A percentile compares a stretch with the other conserved stretches of the same genome.
Conservation (phyloP, 2,113 vertebrate genomes). For the Oriolus oriolus region DNA sequence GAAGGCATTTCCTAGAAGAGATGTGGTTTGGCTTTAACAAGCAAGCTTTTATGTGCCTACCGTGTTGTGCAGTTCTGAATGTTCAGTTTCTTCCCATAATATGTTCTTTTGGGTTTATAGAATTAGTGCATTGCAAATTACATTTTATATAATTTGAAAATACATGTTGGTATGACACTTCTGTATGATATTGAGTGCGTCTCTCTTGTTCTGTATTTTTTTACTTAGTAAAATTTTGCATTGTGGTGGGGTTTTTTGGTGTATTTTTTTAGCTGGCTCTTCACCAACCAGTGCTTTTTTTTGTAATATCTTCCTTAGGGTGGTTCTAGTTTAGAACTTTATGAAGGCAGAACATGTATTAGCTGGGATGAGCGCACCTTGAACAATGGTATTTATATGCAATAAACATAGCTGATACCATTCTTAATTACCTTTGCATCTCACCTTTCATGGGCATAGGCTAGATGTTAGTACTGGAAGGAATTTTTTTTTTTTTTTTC, state of each 20-base stretch:
- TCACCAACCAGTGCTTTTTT: not conserved
- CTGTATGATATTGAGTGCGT: not conserved
- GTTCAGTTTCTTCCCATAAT: not conserved
- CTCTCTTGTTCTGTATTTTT: not conserved
- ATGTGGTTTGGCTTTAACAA: not conserved
- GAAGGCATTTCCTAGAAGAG: constrained; percentile 30
- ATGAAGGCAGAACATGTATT: not conserved
- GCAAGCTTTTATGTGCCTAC: not conserved
- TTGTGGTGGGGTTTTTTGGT: accelerated
- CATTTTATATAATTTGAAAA: not conserved
- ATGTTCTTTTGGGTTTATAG: not conserved
- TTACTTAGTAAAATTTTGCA: not conserved
- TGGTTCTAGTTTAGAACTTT: not conserved
- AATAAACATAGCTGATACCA: not conserved
- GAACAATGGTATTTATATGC: not conserved
- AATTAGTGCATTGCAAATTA: not conserved
- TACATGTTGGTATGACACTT: not conserved
- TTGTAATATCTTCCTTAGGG: not conserved
- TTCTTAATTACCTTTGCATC: not conserved
- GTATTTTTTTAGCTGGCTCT: not conserved
- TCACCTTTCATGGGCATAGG: not conserved
- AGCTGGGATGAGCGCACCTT: not conserved
- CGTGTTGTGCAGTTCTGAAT: not conserved
- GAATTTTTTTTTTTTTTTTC: not conserved
- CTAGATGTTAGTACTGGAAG: not conserved